phyloP scores from a whole-genome alignment of 2,113 vertebrate genomes.

The Oreotrochilus melanogaster region DNA sequence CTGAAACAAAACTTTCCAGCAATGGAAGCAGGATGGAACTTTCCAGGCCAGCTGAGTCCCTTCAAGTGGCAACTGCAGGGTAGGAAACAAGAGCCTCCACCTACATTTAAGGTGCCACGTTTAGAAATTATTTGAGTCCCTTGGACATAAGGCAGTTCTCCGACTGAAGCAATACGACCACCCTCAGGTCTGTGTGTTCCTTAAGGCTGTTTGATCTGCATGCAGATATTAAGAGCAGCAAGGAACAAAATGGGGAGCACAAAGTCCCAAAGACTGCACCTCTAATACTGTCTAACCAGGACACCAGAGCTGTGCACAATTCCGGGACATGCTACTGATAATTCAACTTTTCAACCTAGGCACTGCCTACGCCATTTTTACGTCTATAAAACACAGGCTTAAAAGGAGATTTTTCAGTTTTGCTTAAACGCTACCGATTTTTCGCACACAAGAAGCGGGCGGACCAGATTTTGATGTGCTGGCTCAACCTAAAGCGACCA shows the following conservation, averaged over 20 bases:
- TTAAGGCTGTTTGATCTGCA: not conserved
- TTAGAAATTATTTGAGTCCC: not conserved
- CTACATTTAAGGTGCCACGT: not conserved
- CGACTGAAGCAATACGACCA: not conserved
- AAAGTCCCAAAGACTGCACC: not conserved
- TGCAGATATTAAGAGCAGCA: not conserved
- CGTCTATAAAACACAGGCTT: rapidly evolving
- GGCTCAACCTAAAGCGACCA: not conserved
- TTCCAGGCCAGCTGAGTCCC: not conserved
- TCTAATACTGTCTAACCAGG: not conserved
- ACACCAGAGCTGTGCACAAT: rapidly evolving
- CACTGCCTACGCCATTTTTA: not conserved
- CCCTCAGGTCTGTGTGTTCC: not conserved
- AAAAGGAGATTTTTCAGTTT: not conserved
- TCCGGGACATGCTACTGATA: rapidly evolving
- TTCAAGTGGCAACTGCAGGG: not conserved
- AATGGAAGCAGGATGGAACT: not conserved
- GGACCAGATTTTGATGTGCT: not conserved
- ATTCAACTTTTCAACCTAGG: rapidly evolving
- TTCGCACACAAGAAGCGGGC: no score
- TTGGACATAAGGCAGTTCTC: not conserved
- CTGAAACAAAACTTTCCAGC: not conserved
- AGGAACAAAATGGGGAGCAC: not conserved
- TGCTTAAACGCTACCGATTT: not conserved
- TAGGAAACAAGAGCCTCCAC: not conserved